Percentiles rank a stretch among this genome's conserved stretches.
phyloP scores from a whole-genome alignment of 2,113 vertebrate genomes.

The Hiodon tergisus region DNA sequence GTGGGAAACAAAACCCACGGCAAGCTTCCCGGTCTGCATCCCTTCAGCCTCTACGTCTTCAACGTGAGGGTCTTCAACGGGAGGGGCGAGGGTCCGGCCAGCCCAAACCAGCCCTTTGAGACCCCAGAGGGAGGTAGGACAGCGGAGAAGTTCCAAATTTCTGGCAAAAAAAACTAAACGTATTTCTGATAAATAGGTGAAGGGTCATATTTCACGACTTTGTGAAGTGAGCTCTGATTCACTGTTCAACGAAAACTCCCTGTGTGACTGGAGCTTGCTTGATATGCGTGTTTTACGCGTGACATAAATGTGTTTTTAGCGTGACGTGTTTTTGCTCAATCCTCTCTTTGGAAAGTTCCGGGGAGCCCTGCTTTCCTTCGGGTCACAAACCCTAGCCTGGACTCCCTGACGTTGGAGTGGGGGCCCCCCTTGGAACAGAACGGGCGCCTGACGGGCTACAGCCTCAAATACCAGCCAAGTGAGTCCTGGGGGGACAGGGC shows the following conservation, averaged over 20 bases:
- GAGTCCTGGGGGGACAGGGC: constrained; percentile 35
- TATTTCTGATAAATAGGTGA: too few relatives aligned
- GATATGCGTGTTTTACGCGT: not conserved
- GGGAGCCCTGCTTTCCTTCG: constrained; percentile 76
- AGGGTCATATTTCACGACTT: too few relatives aligned
- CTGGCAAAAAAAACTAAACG: too few relatives aligned
- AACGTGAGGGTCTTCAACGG: constrained; percentile 80
- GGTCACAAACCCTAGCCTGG: constrained; percentile 67
- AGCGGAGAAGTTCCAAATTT: not conserved
- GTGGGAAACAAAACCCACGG: constrained; percentile 77
- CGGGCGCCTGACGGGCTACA: constrained; percentile 80
- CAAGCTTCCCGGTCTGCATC: constrained; percentile 77
- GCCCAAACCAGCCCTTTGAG: constrained; percentile 66
- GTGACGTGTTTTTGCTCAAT: not conserved
- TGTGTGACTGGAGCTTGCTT: not conserved
- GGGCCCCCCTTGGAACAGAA: constrained; percentile 76
- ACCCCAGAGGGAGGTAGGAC: constrained; percentile 89
- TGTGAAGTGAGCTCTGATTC: too few relatives aligned
- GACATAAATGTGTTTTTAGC: not conserved
- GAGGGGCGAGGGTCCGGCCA: constrained; percentile 86
- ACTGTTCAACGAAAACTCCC: too few relatives aligned
- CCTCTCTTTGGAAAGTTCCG: constrained; percentile 65
- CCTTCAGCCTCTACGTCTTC: constrained; percentile 79
- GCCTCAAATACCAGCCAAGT: constrained; percentile 86
- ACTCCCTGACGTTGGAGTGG: constrained; percentile 86